A percentile compares a stretch with the other conserved stretches of the same genome.
These are phyloP conservation scores for Garra rufa DNA, from an alignment of 2,113 vertebrate genomes.

Conservation along the genomic window DNA sequence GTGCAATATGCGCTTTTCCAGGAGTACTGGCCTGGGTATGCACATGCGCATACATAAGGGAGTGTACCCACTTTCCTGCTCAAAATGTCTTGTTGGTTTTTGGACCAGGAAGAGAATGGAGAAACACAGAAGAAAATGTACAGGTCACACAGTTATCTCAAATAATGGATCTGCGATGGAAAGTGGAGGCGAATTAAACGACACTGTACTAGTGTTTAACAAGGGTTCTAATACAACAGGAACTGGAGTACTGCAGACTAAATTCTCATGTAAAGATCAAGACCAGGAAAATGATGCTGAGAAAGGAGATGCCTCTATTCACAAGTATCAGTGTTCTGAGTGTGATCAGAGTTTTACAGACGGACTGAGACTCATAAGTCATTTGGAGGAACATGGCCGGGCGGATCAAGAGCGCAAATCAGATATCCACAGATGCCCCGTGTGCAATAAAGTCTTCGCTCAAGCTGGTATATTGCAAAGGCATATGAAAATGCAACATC, in stretches of 20 bases:
- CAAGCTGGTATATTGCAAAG: conserved; percentile 62
- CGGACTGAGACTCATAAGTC: conserved; percentile 78
- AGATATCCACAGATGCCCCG: conserved; percentile 62
- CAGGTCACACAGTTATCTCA: not conserved
- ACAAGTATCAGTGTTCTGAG: conserved; percentile 79
- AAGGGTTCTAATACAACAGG: conserved; percentile 64
- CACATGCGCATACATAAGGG: conserved; percentile 69
- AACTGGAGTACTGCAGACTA: conserved; percentile 70
- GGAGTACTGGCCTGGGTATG: conserved; percentile 64
- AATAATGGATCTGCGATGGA: not conserved
- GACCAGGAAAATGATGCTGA: conserved; percentile 33
- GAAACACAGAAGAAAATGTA: conserved; percentile 75
- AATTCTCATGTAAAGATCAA: conserved; percentile 69
- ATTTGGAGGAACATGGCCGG: conserved; percentile 79
- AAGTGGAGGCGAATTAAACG: conserved; percentile 57
- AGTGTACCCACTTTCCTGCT: conserved; percentile 62
- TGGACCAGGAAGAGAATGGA: conserved; percentile 68
- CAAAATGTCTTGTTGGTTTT: conserved; percentile 69
- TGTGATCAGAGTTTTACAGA: conserved; percentile 79
- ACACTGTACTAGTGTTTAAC: conserved; percentile 66
- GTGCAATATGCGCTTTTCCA: conserved; percentile 66
- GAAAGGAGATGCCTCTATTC: conserved; percentile 58
- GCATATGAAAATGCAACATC: conserved; percentile 70
- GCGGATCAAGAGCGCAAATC: conserved; percentile 63
- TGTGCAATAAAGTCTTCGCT: conserved; percentile 66